These are phyloP conservation scores for Apolygus lucorum DNA, from an alignment of 1,140 invertebrate species.

Conservation along the genomic window DNA sequence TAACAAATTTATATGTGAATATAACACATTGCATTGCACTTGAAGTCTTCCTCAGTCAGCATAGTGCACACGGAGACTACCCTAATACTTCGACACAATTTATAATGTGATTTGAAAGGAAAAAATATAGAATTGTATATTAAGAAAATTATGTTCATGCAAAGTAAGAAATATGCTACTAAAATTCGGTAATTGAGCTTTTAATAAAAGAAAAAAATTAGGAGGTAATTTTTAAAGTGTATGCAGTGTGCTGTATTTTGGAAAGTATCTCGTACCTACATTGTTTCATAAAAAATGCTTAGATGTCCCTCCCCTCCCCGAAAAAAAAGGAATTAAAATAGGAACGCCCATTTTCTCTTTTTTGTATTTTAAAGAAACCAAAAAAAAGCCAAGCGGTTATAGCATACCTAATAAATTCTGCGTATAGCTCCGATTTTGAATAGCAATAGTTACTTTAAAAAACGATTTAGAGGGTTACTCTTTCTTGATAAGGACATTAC, in stretches of 20 bases:
- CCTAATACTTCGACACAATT: neutral
- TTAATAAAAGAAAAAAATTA: conserved; percentile 20
- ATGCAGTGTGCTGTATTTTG: conserved; percentile 25
- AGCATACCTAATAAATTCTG: neutral
- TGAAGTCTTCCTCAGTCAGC: conserved; percentile 14
- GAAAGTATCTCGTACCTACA: conserved; percentile 1
- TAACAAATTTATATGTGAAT: conserved; percentile 21
- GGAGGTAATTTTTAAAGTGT: conserved; percentile 16
- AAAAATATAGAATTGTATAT: neutral
- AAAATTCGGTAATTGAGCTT: conserved; percentile 24
- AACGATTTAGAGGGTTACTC: conserved; percentile 25
- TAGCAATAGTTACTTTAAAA: conserved; percentile 7
- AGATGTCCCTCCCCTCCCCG: neutral
- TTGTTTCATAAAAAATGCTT: neutral
- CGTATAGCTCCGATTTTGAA: neutral
- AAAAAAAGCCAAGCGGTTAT: neutral
- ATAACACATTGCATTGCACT: conserved; percentile 24
- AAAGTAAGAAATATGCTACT: neutral
- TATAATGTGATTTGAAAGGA: neutral
- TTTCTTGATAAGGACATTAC: conserved; percentile 25
- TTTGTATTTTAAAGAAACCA: conserved; percentile 3
- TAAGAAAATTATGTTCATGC: neutral
- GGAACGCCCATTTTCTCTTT: neutral
- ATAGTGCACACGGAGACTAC: conserved; percentile 13
- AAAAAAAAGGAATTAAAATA: neutral